Conservation (phyloP, 2,113 vertebrate species). For the Micronycteris hirsuta region DNA sequence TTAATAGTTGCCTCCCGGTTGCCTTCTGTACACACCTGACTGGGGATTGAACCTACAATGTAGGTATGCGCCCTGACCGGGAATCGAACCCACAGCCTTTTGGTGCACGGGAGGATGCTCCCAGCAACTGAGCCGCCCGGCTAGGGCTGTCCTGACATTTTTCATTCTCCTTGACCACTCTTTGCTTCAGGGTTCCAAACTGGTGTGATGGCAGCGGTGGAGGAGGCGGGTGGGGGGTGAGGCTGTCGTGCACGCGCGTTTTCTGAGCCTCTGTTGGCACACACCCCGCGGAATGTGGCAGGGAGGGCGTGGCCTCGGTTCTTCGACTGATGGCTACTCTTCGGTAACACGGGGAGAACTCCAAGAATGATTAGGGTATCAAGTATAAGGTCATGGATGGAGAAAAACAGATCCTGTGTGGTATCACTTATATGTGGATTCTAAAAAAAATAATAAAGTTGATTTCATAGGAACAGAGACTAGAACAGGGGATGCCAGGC, state of each 20-base stretch:
- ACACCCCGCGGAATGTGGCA: accelerated
- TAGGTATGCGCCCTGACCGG: too few relatives aligned
- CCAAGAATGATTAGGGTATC: not conserved
- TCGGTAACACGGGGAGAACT: not conserved
- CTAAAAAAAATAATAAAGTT: not conserved
- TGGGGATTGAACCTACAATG: too few relatives aligned
- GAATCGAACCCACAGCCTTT: too few relatives aligned
- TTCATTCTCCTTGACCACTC: not conserved
- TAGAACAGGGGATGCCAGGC: not conserved
- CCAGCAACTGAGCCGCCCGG: too few relatives aligned
- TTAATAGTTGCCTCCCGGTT: too few relatives aligned
- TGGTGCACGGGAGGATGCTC: too few relatives aligned
- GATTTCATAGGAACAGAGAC: not conserved
- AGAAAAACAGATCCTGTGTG: not conserved
- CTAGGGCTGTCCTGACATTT: not conserved
- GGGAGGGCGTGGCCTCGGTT: not conserved
- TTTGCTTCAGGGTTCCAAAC: not conserved
- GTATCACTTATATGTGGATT: not conserved
- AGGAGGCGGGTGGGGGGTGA: not conserved
- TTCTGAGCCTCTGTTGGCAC: accelerated
- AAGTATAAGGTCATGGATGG: not conserved
- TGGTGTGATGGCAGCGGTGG: not conserved
- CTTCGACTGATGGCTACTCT: not conserved
- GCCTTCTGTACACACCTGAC: too few relatives aligned
- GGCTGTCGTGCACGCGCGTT: accelerated